A percentile compares a stretch with the other conserved stretches of the same genome.
Conservation (phyloP, 2,797 vertebrate species). For the Crenichthys baileyi region DNA sequence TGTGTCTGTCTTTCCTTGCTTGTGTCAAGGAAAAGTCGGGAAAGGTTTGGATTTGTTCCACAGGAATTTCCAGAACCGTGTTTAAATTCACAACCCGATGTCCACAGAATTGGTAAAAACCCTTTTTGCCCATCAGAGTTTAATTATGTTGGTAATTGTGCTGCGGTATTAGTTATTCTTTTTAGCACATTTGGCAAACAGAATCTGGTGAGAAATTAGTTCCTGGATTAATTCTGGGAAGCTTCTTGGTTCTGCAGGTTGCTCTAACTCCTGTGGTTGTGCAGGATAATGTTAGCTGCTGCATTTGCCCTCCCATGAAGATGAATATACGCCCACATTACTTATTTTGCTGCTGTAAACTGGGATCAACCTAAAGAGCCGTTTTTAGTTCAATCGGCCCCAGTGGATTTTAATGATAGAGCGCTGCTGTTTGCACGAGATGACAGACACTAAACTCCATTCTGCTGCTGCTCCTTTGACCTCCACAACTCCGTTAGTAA, state of each 20-base stretch:
- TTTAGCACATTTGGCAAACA: neutral
- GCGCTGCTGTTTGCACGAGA: constrained; percentile 45
- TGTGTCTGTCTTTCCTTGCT: neutral
- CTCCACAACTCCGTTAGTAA: constrained; percentile 59
- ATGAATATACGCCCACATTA: neutral
- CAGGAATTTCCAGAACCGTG: neutral
- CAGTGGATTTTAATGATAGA: constrained; percentile 57
- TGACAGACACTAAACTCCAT: constrained; percentile 61
- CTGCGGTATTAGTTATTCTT: neutral
- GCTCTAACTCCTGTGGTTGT: too few species aligned
- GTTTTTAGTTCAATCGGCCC: constrained; percentile 47
- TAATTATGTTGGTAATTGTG: neutral
- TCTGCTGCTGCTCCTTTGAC: constrained; percentile 63
- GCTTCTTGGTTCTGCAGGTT: neutral
- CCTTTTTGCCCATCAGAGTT: neutral
- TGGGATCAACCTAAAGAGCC: constrained; percentile 44
- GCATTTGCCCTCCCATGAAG: neutral
- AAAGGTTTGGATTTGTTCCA: neutral
- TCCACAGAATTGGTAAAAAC: too few species aligned
- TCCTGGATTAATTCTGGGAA: neutral
- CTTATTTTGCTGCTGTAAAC: constrained; percentile 40
- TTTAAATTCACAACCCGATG: neutral
- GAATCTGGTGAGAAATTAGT: neutral
- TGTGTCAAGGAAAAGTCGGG: neutral
- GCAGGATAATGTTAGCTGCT: too few species aligned